Base-by-base conservation (phyloP, 2,113 vertebrate species). In the Perccottus glenii region DNA sequence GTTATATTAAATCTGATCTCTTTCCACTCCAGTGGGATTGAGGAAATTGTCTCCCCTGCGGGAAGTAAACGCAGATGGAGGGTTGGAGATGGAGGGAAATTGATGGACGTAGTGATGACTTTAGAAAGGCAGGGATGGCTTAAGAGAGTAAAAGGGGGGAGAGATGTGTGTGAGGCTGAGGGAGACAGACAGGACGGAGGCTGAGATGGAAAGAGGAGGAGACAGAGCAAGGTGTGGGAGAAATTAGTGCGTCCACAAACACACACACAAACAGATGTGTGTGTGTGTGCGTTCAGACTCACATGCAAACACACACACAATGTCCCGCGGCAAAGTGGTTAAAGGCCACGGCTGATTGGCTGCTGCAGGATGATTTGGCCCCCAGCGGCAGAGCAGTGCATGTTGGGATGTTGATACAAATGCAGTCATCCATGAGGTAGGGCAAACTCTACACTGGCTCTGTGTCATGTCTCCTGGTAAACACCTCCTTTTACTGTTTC, bases 271-370 rank as follows among this genome's bases (percentile, higher is more conserved):
- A 66, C 70, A 74, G 45, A 59, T 64, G 70, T 58, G 72, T 83
- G 80, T 76, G 72, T 74, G 73, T 15, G 53, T 2, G 4, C 33
- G 11, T 49, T 79, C 65, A 74, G 27, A 73, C 82, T 75, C 75
- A 66, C 70, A 82, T 77, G 70, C 80, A 86, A 75, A 80, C 77
- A 86, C 77, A 64, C 73, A 75, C 73, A 65, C 64, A 80, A 75
- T 80, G 80, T 75, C 87, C 86, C 49, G 57, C 45, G 67, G 87
- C 75, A 76, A 88, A 81, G 83, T 86, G 88, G 88, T 90, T 86
- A 89, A 90, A 89, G 87, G 85, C 86, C 80, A 90, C 52, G 82
- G 81, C 85, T 90, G 90, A 91, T 88, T 91, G 87, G 87, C 36
- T 78, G 88, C 84, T 81, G 82, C 80, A 78, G 81, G 85, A 80